phyloP scores from a whole-genome alignment of 2,797 vertebrate genomes.

The Darevskia nairensis region DNA sequence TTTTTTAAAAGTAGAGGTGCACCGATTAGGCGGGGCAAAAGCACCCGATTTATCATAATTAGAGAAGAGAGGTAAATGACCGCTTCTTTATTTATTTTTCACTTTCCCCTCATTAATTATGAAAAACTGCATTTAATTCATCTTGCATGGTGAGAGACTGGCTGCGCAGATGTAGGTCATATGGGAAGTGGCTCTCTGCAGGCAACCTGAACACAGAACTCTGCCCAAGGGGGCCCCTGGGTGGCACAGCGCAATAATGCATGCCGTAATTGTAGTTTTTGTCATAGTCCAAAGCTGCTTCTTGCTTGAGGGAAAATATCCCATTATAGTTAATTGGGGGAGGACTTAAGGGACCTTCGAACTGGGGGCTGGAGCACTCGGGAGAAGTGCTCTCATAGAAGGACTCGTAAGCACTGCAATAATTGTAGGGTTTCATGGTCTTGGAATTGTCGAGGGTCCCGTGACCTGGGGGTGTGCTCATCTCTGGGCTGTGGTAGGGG shows the following conservation, averaged over 20 bases:
- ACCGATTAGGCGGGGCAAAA: constrained; percentile 80
- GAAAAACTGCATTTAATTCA: constrained; percentile 95
- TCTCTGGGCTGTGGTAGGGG: constrained; percentile 90
- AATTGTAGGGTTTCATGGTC: constrained; percentile 93
- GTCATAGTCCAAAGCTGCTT: constrained; percentile 92
- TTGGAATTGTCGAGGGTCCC: constrained; percentile 90
- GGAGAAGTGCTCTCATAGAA: constrained; percentile 96
- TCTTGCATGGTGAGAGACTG: constrained; percentile 95
- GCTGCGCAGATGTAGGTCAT: constrained; percentile 96
- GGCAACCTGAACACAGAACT: constrained; percentile 95
- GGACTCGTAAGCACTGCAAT: constrained; percentile 91
- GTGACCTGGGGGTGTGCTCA: constrained; percentile 88
- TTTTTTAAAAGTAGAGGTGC: constrained; percentile 76
- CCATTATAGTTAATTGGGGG: constrained; percentile 98
- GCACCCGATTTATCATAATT: constrained; percentile 87
- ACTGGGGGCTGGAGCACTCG: constrained; percentile 91
- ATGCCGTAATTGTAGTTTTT: constrained; percentile 96
- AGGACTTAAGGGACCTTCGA: constrained; percentile 94
- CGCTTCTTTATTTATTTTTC: constrained; percentile 86
- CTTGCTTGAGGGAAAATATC: constrained; percentile 98
- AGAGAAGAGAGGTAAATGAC: constrained; percentile 84
- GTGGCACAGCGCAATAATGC: constrained; percentile 95
- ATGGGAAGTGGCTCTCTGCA: constrained; percentile 95
- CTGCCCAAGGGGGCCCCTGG: constrained; percentile 92
- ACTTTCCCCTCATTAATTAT: constrained; percentile 91